Evolutionary conservation across 2,888 invertebrate species (phyloP), one percentile per base, ranked within the genome.

Genomic region (Lissocephala sabroskyi): DNA sequence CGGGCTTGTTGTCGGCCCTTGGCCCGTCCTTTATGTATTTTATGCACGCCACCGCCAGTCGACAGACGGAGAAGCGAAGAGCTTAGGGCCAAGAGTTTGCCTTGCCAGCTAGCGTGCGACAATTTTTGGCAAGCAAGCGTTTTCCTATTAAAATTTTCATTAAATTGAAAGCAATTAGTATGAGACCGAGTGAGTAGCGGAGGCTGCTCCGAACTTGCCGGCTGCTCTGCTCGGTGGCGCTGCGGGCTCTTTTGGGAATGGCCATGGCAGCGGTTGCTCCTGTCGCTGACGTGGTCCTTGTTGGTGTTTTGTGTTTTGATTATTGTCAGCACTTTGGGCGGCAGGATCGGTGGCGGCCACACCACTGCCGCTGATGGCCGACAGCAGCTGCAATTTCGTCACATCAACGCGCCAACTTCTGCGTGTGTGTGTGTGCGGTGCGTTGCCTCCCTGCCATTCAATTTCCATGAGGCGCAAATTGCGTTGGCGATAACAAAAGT

Each of bases 111-210:
- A 30, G 49, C 46, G 52, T 48, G 45, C 51, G 49, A 74, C 65
- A 48, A 62, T 65, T 71, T 64, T 59, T 60, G 74, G 61, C 63
- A 64, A 54, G 42, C 57, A 59, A 67, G 60, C 64, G 71, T 58
- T 68, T 76, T 78, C 65, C 78, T 78, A 79, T 79, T 79, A 78
- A 80, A 79, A 78, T 80, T 74, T 79, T 74, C 80, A 80, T 79
- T 80, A 78, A 80, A 79, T 79, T 67, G 65, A 76, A 80, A 80
- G 78, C 71, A 79, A 79, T 79, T 79, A 79, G 79, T 62, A 60
- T 51, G 59, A 50, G 65, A 61, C 14, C 33, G 13, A 37, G 11
- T 29, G 16, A 40, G 11, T 35, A 13, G 32, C 35, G 44, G 16
- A 16, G 17, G 37, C 18, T 36, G 39, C 45, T 54, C 11, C 39